Percentiles rank a stretch among this genome's conserved stretches.
These are phyloP conservation scores for Beroe ovata DNA, from an alignment of 37 sponge, comb jelly and placozoan genomes.

Conservation along the genomic window DNA sequence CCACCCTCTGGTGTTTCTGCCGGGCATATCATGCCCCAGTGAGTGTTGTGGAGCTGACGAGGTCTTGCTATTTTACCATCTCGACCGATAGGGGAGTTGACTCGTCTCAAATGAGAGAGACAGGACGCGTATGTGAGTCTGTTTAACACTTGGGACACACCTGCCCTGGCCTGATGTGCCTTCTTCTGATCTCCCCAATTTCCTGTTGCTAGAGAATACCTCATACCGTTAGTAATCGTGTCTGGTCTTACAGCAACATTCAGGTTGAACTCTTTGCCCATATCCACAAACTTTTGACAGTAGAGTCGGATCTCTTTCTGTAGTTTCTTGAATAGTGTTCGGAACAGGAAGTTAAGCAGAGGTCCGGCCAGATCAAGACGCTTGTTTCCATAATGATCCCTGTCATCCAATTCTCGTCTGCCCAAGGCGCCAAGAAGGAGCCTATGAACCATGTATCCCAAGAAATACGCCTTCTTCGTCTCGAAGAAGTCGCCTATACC, in stretches of 20 bases:
- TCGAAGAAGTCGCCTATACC: constrained; percentile 99
- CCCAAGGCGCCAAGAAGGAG: constrained; percentile 92
- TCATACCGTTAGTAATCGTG: constrained; percentile 95
- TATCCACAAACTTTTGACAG: constrained; percentile 95
- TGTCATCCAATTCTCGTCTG: constrained; percentile 94
- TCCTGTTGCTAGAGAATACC: constrained; percentile 98
- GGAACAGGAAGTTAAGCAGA: constrained; percentile 90
- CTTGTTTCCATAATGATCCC: constrained; percentile 99
- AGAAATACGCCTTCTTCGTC: constrained; percentile 99
- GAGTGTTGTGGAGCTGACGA: constrained; percentile 98
- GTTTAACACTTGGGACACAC: constrained; percentile 98
- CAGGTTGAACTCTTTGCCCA: constrained; percentile 96
- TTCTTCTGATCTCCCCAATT: constrained; percentile 99
- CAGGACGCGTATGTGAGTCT: constrained; percentile 97
- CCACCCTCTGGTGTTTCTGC: constrained; percentile 99
- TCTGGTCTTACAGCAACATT: constrained; percentile 90
- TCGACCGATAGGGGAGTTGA: constrained; percentile 98
- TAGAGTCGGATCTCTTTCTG: constrained; percentile 95
- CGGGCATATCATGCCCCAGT: constrained; percentile 99
- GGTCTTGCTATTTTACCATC: constrained; percentile 98
- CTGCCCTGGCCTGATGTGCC: constrained; percentile 96
- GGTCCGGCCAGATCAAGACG: constrained; percentile 98
- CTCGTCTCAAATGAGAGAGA: constrained; percentile 91
- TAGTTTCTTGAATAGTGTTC: constrained; percentile 95
- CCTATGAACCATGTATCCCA: constrained; percentile 99